A percentile compares a stretch with the other conserved stretches of the same genome.
phyloP scores from a whole-genome alignment of 2,113 vertebrate species.

The Osmerus eperlanus region DNA sequence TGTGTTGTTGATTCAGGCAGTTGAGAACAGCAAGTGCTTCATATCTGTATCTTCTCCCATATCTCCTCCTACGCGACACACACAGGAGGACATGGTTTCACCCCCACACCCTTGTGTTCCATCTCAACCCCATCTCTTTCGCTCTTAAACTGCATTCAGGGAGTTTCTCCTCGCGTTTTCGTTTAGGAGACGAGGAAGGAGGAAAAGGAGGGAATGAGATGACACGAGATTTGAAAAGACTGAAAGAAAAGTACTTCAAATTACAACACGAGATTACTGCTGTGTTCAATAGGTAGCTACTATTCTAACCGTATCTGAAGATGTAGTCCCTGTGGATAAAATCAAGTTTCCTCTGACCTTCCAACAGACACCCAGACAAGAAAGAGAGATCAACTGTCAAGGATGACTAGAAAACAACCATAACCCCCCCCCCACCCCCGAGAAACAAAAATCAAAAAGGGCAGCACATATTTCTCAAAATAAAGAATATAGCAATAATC shows the following conservation, averaged over 20 bases:
- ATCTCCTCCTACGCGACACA: slow-evolving; percentile 42
- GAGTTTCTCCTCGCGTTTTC: no score
- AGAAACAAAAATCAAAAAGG: neutral
- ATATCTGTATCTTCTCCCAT: slow-evolving; percentile 41
- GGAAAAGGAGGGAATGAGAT: neutral
- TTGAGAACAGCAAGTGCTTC: slow-evolving; percentile 70
- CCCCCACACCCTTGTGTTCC: no score
- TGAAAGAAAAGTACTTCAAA: neutral
- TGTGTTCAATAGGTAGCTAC: slow-evolving; percentile 2
- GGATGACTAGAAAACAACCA: neutral
- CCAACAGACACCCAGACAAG: neutral
- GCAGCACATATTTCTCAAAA: slow-evolving; percentile 22
- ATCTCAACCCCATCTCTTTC: slow-evolving; percentile 1
- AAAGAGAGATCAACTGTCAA: no score
- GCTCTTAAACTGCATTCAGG: slow-evolving; percentile 21
- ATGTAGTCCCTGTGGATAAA: neutral
- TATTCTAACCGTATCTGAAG: slow-evolving; percentile 38
- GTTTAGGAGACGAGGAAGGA: neutral
- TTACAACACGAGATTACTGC: no score
- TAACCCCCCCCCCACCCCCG: neutral
- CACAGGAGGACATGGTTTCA: slow-evolving; percentile 42
- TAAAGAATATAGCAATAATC: slow-evolving; percentile 48
- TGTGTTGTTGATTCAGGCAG: slow-evolving; percentile 55
- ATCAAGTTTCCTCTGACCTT: neutral
- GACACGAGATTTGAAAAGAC: neutral